phyloP scores from a whole-genome alignment of 2,797 vertebrate species.

The Neomorphus geoffroyi region DNA sequence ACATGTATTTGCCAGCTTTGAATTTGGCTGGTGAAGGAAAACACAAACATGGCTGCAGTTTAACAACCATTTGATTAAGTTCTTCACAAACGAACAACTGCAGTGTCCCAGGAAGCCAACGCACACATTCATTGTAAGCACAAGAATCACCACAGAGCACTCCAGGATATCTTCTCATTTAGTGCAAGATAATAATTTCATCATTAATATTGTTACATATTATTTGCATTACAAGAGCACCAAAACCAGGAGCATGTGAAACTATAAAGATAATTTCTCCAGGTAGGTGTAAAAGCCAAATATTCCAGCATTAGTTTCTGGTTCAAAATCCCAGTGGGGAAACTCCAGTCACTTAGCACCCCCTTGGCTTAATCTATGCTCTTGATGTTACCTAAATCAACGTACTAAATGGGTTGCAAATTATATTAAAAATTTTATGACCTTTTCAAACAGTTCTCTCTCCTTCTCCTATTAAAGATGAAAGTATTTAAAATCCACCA shows the following conservation, averaged over 20 bases:
- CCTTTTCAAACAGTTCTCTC: not conserved
- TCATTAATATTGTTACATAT: not conserved
- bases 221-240: not conserved
- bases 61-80: not conserved
- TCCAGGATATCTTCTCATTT: not conserved
- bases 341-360: not conserved
- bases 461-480: not conserved
- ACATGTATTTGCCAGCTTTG: not conserved
- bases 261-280: not conserved
- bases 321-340: not conserved
- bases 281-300: not conserved
- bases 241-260: not conserved
- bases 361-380: not conserved
- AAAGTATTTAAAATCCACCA: constrained; percentile 22
- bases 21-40: not conserved
- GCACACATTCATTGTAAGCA: not conserved
- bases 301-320: not conserved
- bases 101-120: not conserved
- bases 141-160: not conserved
- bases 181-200: not conserved
- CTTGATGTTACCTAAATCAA: not conserved
- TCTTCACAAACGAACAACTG: not conserved
- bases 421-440: not conserved
- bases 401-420: not conserved
- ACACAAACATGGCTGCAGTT: not conserved